These are phyloP conservation scores for Arremon aurantiirostris DNA, from an alignment of 2,797 vertebrate genomes.

Conservation along the genomic window DNA sequence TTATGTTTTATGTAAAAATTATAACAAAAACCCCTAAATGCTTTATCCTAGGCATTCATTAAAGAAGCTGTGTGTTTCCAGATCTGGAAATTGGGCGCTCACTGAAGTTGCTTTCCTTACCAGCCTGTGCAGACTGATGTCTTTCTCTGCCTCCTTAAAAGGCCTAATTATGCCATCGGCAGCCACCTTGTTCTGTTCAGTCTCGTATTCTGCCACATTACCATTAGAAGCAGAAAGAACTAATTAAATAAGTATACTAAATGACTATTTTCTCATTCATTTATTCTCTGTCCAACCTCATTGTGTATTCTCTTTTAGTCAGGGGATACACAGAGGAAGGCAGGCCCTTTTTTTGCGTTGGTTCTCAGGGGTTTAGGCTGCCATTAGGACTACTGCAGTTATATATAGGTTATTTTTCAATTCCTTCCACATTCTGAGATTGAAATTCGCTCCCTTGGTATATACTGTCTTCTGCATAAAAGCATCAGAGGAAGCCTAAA, in stretches of 20 bases:
- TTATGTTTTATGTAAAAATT: background rate
- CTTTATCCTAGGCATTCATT: conserved; percentile 37
- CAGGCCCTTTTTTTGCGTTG: background rate
- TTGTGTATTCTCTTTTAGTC: background rate
- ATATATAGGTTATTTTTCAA: background rate
- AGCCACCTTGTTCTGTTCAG: conserved; percentile 24
- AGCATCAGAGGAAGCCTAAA: background rate
- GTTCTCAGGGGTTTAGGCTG: background rate
- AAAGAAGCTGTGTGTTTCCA: conserved; percentile 5
- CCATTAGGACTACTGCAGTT: background rate
- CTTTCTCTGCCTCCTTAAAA: conserved; percentile 40
- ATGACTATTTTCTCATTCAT: conserved; percentile 37
- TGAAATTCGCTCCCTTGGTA: background rate
- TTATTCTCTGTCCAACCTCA: conserved; percentile 20
- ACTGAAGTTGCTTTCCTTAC: background rate
- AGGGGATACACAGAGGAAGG: background rate
- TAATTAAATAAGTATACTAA: conserved; percentile 56
- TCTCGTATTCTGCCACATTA: conserved; percentile 26
- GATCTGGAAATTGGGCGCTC: background rate
- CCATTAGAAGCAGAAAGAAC: conserved; percentile 44
- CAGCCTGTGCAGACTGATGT: conserved; percentile 16
- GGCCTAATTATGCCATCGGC: conserved; percentile 50
- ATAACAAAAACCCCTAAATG: background rate
- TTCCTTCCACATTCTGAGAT: background rate
- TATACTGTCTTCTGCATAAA: background rate